Evolutionary conservation across 2,113 vertebrate species (phyloP), one percentile per base, ranked within the genome.

Genomic region (Colaptes auratus): DNA sequence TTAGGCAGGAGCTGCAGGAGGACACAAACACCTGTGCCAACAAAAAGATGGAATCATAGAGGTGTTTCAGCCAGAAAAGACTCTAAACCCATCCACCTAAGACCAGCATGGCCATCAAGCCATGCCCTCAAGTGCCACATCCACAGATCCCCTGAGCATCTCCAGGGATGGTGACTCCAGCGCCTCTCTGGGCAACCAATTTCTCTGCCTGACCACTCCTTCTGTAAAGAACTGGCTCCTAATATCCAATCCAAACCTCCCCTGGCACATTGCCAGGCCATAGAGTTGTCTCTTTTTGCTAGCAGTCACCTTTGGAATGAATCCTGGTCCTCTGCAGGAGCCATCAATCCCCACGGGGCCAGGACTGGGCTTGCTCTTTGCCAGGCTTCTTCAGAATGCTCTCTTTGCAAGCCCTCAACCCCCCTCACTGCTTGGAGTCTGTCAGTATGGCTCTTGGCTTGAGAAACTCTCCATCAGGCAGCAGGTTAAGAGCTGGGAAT

Each of bases 361-460:
- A 55, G 31, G n/a, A 39, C 7, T 12, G 46, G 33, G 20, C 18
- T 31, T 55, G 1, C n/a, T 72, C 55, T 72, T 88, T 46, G 28
- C 53, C 42, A 55, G 36, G 21, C 50, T 69, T 33, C 56, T 59
- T 73, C 70, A 36, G 31, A 55, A 25, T 16, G 60, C 35, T 30
- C 18, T 2, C 2, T 28, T 64, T 42, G 35, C 18, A 56, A 61
- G 27, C 15, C 39, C 19, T 65, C 35, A 36, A 33, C 18, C 3
- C 1, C 36, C 16, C 3, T 12, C 8, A 0, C 24, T 10, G 31
- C 21, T 4, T 1, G 3, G 64, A 58, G 42, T 42, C 73, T 81
- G 50, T 77, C 60, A 85, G 63, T 48, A 86, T 48, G 66, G 60
- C 53, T 56, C 46, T 46, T 19, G 58, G 70, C 73, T 94, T 87